Conservation (phyloP, 2,113 vertebrate species). For the Cephalophus harveyi region DNA sequence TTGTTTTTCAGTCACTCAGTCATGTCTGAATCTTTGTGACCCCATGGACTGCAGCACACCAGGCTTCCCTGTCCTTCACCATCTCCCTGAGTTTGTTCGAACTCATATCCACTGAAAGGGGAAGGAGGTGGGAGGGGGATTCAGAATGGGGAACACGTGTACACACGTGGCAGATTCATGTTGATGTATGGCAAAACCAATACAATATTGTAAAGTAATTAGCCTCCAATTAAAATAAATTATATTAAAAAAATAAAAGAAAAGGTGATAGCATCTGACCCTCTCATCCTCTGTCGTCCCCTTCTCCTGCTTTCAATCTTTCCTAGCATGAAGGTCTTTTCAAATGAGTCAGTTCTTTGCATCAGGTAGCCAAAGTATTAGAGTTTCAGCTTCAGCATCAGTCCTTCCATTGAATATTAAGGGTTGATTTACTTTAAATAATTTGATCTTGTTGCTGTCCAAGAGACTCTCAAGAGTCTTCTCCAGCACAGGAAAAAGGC, state of each 20-base stretch:
- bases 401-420: not conserved
- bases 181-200: no score
- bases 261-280: not conserved
- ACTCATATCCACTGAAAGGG: not conserved
- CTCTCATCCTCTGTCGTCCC: not conserved
- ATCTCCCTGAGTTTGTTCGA: fast-evolving
- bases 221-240: no score
- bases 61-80: not conserved
- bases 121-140: no score
- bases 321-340: not conserved
- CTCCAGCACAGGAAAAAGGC: not conserved
- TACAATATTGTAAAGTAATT: no score
- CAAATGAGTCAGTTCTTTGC: not conserved
- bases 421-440: not conserved
- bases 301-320: not conserved
- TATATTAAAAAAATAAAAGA: no score
- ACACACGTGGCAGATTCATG: no score
- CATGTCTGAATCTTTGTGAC: not conserved
- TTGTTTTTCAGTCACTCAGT: not conserved
- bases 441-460: not conserved
- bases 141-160: no score
- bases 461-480: not conserved
- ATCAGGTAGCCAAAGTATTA: not conserved
- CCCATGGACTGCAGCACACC: not conserved
- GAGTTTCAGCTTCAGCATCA: not conserved